These are phyloP conservation scores for Indicator indicator DNA, from an alignment of 2,113 vertebrate genomes.

Conservation along the genomic window DNA sequence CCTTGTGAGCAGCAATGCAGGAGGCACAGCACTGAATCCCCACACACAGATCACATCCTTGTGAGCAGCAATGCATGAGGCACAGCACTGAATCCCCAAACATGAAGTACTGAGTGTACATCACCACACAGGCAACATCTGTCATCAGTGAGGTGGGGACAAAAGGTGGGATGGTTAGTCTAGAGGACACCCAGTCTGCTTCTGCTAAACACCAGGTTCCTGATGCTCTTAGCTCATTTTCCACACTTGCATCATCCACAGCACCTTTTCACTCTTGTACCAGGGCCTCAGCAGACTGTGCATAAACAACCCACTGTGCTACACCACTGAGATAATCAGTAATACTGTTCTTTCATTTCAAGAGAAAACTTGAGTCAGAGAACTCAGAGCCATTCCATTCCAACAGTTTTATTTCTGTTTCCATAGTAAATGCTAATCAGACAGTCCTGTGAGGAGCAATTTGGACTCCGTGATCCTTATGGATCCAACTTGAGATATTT, in stretches of 20 bases:
- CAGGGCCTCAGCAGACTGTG: not conserved
- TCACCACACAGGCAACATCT: not conserved
- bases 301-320: not conserved
- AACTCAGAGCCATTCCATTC: not conserved
- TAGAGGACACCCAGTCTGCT: not conserved
- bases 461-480: not conserved
- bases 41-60: not conserved
- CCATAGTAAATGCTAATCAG: not conserved
- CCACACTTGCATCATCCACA: too few relatives aligned
- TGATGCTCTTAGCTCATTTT: not conserved
- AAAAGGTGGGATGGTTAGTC: not conserved
- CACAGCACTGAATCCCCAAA: not conserved
- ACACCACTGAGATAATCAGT: not conserved
- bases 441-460: not conserved
- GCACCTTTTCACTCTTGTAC: not conserved
- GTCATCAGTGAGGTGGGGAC: fast-evolving
- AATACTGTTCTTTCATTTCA: not conserved
- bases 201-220: not conserved
- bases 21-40: too few relatives aligned
- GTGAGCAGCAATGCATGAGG: not conserved
- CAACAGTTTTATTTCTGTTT: not conserved
- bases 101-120: not conserved
- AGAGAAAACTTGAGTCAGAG: not conserved
- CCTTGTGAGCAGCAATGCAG: too few relatives aligned
- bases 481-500: not conserved